A percentile compares a stretch with the other conserved stretches of the same genome.
Evolutionary conservation across 2,797 vertebrate genomes (phyloP).

Genomic region (Sus cebifrons): DNA sequence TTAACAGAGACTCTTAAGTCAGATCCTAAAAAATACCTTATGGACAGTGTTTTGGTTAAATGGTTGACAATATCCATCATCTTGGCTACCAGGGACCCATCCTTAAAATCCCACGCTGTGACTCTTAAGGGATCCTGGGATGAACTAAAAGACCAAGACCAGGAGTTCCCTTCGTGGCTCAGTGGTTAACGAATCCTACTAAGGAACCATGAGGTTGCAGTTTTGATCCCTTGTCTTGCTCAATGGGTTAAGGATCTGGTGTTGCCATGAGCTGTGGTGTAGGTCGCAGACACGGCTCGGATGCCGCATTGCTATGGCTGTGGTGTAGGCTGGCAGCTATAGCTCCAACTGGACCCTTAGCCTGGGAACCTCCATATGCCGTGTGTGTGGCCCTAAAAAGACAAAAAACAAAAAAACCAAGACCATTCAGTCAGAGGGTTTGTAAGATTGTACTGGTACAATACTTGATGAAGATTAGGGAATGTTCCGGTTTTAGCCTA

Average conservation of each 20-base stretch:
- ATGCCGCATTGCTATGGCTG: too few relatives aligned
- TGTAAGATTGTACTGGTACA: background rate
- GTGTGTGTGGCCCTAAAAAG: background rate
- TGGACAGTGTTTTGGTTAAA: background rate
- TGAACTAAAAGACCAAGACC: background rate
- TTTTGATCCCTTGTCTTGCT: too few relatives aligned
- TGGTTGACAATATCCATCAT: background rate
- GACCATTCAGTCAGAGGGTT: background rate
- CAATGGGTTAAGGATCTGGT: too few relatives aligned
- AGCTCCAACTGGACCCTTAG: too few relatives aligned
- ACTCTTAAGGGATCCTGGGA: background rate
- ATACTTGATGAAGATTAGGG: background rate
- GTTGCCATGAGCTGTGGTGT: too few relatives aligned
- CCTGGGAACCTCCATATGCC: too few relatives aligned
- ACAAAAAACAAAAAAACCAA: background rate
- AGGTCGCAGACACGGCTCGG: too few relatives aligned
- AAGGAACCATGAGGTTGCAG: too few relatives aligned
- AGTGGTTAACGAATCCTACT: too few relatives aligned
- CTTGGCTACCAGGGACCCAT: background rate
- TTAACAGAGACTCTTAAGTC: background rate
- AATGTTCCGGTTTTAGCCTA: background rate
- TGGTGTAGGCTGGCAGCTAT: too few relatives aligned
- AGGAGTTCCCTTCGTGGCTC: too few relatives aligned
- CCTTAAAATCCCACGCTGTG: background rate
- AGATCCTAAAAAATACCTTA: background rate